Conservation (phyloP, 2,888 invertebrate genomes). For the Cerastis leucographa region DNA sequence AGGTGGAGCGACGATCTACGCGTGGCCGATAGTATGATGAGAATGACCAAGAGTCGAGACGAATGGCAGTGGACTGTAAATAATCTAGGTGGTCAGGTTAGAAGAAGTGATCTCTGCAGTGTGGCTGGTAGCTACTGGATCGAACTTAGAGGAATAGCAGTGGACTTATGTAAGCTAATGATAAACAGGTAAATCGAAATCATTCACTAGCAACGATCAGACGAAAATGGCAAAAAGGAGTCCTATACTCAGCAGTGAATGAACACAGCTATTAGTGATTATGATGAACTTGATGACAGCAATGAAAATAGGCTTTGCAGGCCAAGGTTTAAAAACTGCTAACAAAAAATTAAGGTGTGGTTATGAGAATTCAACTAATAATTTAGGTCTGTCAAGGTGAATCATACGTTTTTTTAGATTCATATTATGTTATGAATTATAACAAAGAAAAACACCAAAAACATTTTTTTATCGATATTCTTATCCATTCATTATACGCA, state of each 20-base stretch:
- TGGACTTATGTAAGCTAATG: neutral
- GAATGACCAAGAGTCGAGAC: neutral
- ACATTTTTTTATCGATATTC: conserved; percentile 12
- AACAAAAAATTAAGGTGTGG: neutral
- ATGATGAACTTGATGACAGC: neutral
- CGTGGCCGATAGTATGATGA: neutral
- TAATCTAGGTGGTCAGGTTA: neutral
- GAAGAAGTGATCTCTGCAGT: neutral
- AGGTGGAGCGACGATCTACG: neutral
- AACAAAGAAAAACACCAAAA: neutral
- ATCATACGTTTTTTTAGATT: neutral
- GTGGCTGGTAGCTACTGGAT: neutral
- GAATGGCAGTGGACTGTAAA: neutral
- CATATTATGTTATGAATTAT: conserved; percentile 3
- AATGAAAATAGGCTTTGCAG: neutral
- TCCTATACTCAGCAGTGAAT: too few relatives aligned
- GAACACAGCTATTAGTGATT: neutral
- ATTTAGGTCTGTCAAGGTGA: neutral
- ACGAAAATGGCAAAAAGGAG: neutral
- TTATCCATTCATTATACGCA: conserved; percentile 7
- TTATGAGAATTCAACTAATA: conserved; percentile 5
- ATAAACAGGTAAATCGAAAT: neutral
- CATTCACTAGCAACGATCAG: neutral
- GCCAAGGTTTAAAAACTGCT: neutral
- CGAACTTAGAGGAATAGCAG: neutral